Conservation (phyloP, 2,113 vertebrate species). For the Zapus hudsonius region DNA sequence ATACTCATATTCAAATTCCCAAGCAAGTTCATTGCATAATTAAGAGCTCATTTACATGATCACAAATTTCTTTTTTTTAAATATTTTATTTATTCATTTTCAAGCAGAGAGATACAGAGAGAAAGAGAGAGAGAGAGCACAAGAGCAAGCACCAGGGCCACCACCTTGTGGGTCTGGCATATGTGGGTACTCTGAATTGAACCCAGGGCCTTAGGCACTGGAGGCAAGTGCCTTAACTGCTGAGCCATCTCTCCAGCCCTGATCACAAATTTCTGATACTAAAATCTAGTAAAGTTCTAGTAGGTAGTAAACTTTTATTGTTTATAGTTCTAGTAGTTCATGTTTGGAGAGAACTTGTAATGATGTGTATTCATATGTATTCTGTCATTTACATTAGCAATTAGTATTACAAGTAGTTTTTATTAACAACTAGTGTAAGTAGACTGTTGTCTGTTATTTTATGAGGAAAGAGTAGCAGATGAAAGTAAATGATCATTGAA, state of each 20-base stretch:
- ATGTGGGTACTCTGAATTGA: no score
- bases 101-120: no score
- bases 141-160: no score
- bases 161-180: no score
- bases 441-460: neutral
- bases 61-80: neutral
- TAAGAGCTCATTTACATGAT: neutral
- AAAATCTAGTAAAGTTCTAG: neutral
- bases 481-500: neutral
- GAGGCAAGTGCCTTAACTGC: no score
- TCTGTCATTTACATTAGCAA: constrained; percentile 5
- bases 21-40: neutral
- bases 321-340: neutral
- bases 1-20: no score
- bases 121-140: no score
- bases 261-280: neutral
- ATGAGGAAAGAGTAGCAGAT: neutral
- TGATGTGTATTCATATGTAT: neutral
- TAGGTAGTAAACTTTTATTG: neutral
- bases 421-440: neutral
- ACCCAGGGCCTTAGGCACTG: no score
- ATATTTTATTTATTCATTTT: no score
- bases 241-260: no score
- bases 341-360: neutral
- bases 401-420: neutral